phyloP scores from a whole-genome alignment of 2,888 invertebrate genomes.

The Drosophila meridiana region DNA sequence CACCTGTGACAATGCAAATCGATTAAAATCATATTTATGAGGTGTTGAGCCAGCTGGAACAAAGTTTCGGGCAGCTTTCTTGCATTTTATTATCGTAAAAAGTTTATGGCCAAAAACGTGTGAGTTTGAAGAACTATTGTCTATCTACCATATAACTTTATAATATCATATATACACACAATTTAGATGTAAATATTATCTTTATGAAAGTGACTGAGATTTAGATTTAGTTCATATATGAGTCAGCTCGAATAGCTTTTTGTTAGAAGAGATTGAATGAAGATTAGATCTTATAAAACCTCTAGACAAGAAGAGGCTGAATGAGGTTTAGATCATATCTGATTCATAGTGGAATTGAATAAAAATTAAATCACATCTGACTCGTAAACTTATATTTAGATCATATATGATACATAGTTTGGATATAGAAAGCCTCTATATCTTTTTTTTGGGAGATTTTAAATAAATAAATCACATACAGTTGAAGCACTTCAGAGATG shows the following conservation, averaged over 20 bases:
- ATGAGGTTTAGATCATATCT: neutral
- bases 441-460: too few species aligned
- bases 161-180: neutral
- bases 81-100: neutral
- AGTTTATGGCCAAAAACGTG: conserved; percentile 1
- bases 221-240: neutral
- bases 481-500: too few species aligned
- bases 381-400: neutral
- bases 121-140: neutral
- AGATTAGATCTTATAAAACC: too few species aligned
- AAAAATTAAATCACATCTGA: too few species aligned
- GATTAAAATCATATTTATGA: conserved; percentile 76
- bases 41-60: conserved; percentile 37
- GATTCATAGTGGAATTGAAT: too few species aligned
- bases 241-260: neutral
- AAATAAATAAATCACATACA: too few species aligned
- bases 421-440: too few species aligned
- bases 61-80: conserved; percentile 32
- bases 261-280: neutral
- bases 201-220: neutral
- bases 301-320: neutral
- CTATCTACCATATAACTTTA: neutral
- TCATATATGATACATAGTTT: neutral
- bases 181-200: neutral
- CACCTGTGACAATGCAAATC: conserved; percentile 60